A percentile compares a stretch with the other conserved stretches of the same genome.
Conservation (phyloP, 2,797 vertebrate species). For the Eulemur coronatus region DNA sequence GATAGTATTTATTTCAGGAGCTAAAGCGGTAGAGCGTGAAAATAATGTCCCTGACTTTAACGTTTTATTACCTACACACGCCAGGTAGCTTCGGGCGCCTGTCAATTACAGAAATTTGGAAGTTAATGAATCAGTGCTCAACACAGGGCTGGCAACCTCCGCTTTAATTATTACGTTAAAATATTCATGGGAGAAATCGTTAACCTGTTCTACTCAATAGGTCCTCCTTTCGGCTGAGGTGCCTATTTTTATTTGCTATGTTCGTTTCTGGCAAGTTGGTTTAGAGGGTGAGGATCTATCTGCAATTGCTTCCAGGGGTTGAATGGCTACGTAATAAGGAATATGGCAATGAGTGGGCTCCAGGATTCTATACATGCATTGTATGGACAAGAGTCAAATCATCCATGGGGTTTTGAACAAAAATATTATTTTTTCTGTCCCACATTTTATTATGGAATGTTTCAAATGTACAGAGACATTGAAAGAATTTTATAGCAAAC, state of each 20-base stretch:
- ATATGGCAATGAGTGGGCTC: fast-evolving
- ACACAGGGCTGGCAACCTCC: not conserved
- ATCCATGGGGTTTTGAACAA: not conserved
- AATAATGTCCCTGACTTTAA: not conserved
- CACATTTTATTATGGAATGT: not conserved
- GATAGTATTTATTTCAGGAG: not conserved
- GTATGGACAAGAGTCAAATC: not conserved
- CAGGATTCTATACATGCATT: too few species aligned
- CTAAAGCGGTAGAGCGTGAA: not conserved
- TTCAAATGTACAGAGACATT: not conserved
- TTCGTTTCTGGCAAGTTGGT: not conserved
- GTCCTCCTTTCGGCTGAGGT: not conserved
- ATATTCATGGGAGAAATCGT: not conserved
- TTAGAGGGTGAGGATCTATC: not conserved
- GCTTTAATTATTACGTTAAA: not conserved
- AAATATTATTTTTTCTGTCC: not conserved
- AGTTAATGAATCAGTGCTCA: not conserved
- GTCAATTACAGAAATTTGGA: not conserved
- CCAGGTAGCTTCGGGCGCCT: not conserved
- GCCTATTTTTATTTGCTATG: not conserved
- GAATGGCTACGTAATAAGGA: not conserved
- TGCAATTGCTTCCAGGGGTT: fast-evolving
- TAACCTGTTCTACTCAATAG: not conserved
- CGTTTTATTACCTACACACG: not conserved
- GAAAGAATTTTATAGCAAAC: not conserved